These are phyloP conservation scores for Pachyseris speciosa DNA, from an alignment of 64 coral and sea anemone genomes.

Conservation along the genomic window DNA sequence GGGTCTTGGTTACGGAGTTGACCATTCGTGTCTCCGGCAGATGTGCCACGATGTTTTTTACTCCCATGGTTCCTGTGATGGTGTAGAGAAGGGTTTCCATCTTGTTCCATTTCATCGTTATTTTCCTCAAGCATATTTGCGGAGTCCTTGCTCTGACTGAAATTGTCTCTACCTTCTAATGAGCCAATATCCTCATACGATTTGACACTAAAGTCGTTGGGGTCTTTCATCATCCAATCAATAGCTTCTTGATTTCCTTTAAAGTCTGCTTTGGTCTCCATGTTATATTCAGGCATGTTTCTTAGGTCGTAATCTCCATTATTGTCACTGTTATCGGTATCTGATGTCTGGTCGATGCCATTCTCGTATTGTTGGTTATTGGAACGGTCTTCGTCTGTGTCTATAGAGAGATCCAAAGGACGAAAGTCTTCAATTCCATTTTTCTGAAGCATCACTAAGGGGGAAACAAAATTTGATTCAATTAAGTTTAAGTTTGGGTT, in stretches of 20 bases:
- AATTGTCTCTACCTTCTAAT: neutral
- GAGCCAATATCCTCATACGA: conserved; percentile 45
- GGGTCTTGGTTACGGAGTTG: neutral
- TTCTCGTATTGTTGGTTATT: conserved; percentile 22
- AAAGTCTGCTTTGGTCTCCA: conserved; percentile 88
- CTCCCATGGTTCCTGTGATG: neutral
- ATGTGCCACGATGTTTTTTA: neutral
- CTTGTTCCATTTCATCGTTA: neutral
- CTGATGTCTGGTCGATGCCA: neutral
- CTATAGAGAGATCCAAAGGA: conserved; percentile 68
- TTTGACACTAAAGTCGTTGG: conserved; percentile 74
- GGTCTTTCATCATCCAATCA: conserved; percentile 89
- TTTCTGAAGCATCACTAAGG: conserved; percentile 65
- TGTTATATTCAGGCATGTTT: conserved; percentile 86
- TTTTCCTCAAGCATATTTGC: neutral
- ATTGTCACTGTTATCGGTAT: conserved; percentile 17
- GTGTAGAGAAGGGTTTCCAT: neutral
- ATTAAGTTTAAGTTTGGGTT: neutral
- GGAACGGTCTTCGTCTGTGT: conserved; percentile 29
- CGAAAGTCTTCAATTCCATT: conserved; percentile 83
- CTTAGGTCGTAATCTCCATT: conserved; percentile 38
- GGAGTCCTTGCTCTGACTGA: neutral
- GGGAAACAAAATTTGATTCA: neutral
- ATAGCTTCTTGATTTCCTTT: conserved; percentile 82
- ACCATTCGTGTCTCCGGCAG: neutral